These are phyloP conservation scores for Lerema accius DNA, from an alignment of 1,140 invertebrate genomes.

Conservation along the genomic window DNA sequence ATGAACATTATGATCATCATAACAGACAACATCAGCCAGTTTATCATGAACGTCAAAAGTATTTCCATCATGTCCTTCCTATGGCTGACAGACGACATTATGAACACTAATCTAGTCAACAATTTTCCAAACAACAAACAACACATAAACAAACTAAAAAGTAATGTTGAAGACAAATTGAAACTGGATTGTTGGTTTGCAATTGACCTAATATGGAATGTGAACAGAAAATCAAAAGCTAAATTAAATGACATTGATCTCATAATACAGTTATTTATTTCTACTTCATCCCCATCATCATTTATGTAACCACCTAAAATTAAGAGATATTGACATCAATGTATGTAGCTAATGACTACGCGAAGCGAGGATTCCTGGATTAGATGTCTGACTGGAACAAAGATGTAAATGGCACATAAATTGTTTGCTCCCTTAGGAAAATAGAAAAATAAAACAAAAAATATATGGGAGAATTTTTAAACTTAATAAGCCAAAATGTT, in stretches of 20 bases:
- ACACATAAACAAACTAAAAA: not conserved
- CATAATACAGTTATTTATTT: not conserved
- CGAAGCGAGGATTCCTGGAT: too few species aligned
- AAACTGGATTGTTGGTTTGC: not conserved
- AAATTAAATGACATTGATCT: not conserved
- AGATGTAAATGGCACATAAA: too few species aligned
- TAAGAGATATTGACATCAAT: too few species aligned
- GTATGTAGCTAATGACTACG: too few species aligned
- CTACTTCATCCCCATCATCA: not conserved
- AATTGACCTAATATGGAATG: not conserved
- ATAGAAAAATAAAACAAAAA: too few species aligned
- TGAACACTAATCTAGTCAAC: constrained; percentile 1
- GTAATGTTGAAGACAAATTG: not conserved
- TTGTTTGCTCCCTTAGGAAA: too few species aligned
- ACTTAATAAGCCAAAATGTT: too few species aligned
- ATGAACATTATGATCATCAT: constrained; percentile 7
- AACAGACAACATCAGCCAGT: not conserved
- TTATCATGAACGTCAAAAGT: constrained; percentile 4
- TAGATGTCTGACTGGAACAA: too few species aligned
- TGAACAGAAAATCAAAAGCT: not conserved
- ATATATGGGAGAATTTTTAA: too few species aligned
- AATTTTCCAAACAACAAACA: not conserved
- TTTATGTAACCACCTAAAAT: too few species aligned
- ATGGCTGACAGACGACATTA: not conserved
- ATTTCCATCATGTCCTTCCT: not conserved